phyloP scores from a whole-genome alignment of 2,797 vertebrate genomes.

The Acropternis orthonyx region DNA sequence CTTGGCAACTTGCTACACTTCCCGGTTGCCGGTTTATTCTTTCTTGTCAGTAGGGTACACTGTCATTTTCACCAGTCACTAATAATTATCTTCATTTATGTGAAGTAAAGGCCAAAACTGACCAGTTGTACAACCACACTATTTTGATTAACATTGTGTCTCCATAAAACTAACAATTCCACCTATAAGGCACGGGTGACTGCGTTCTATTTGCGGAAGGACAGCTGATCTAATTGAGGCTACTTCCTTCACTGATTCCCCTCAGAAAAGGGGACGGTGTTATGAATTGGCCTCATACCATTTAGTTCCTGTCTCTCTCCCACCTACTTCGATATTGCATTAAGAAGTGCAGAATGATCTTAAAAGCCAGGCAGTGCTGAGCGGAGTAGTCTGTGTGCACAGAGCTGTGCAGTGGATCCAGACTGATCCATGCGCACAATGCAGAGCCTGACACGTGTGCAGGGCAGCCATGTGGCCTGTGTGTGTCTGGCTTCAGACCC shows the following conservation, averaged over 20 bases:
- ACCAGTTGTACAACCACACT: not conserved
- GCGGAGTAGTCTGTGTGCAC: not conserved
- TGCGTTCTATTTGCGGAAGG: not conserved
- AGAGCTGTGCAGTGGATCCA: not conserved
- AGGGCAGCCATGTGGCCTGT: not conserved
- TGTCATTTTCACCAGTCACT: not conserved
- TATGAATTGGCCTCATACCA: not conserved
- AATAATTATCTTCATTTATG: not conserved
- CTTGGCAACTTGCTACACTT: not conserved
- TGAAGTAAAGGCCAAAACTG: not conserved
- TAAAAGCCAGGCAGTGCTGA: not conserved
- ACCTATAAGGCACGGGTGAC: rapidly evolving
- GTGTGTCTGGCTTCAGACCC: not conserved
- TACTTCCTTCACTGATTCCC: not conserved
- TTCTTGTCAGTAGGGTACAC: not conserved
- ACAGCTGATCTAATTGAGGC: not conserved
- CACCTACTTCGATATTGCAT: not conserved
- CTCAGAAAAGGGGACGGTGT: not conserved
- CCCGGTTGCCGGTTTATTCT: not conserved
- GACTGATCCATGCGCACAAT: rapidly evolving
- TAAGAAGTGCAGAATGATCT: not conserved
- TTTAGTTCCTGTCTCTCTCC: not conserved
- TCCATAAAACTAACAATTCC: not conserved
- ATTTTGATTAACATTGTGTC: not conserved
- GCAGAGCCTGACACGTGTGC: not conserved